Evolutionary conservation across 2,888 invertebrate genomes (phyloP).

Genomic region (Xiphydria camelus): DNA sequence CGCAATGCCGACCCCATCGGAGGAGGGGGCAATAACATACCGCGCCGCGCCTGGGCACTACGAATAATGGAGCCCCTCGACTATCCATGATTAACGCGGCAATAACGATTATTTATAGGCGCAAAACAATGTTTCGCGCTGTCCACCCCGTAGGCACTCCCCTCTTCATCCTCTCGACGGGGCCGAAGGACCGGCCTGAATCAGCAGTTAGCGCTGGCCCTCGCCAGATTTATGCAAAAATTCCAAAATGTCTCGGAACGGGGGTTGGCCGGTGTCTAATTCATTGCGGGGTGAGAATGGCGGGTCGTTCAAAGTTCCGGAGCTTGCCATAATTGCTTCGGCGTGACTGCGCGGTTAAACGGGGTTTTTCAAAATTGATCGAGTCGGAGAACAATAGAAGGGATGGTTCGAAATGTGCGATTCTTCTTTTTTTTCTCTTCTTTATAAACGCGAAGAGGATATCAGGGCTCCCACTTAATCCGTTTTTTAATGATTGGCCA

Average conservation of each 20-base stretch:
- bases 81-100: constrained; percentile 54
- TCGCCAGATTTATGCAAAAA: constrained; percentile 41
- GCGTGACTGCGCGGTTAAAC: too few relatives aligned
- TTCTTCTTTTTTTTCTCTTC: too few relatives aligned
- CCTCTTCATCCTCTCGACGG: constrained; percentile 9
- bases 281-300: too few relatives aligned
- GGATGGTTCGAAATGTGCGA: too few relatives aligned
- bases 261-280: constrained; percentile 10
- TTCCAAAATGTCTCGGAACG: constrained; percentile 30
- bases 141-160: constrained; percentile 35
- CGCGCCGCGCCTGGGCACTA: constrained; percentile 31
- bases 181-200: constrained; percentile 26
- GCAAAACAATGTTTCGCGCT: constrained; percentile 53
- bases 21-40: constrained; percentile 18
- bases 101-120: constrained; percentile 55
- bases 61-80: constrained; percentile 46
- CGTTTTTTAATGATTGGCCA: too few relatives aligned
- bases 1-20: constrained; percentile 25
- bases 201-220: constrained; percentile 36
- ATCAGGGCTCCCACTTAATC: too few relatives aligned
- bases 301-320: too few relatives aligned
- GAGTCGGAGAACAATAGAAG: too few relatives aligned
- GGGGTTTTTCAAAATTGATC: too few relatives aligned
- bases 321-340: too few relatives aligned
- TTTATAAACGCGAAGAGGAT: too few relatives aligned